Conservation (phyloP, 2,113 vertebrate species). For the Dicerorhinus sumatrensis region DNA sequence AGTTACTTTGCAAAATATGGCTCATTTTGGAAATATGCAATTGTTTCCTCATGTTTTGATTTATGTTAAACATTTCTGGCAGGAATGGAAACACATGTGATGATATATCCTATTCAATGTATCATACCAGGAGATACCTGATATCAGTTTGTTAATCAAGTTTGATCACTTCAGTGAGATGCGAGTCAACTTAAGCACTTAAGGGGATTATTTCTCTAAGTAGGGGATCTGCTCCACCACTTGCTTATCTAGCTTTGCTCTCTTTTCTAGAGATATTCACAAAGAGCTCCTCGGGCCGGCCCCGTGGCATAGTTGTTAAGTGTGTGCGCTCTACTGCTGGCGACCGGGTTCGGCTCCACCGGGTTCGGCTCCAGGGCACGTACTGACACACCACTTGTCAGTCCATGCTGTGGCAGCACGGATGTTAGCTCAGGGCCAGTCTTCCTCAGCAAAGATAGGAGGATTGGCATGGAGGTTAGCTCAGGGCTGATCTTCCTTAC, state of each 20-base stretch:
- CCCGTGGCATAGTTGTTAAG: no score
- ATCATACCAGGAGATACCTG: not conserved
- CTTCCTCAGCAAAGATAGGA: no score
- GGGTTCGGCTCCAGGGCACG: no score
- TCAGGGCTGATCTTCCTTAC: no score
- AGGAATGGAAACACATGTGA: not conserved
- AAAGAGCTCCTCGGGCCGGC: not conserved
- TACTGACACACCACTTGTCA: no score
- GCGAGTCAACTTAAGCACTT: not conserved
- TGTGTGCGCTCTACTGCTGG: no score
- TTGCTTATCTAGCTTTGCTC: not conserved
- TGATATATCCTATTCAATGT: not conserved
- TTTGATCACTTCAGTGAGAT: not conserved
- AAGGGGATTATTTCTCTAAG: not conserved
- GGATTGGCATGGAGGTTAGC: no score
- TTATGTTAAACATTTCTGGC: constrained; percentile 19
- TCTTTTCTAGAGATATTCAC: not conserved
- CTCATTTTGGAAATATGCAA: not conserved
- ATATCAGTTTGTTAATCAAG: not conserved
- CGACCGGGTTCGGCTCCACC: no score
- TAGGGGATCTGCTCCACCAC: not conserved
- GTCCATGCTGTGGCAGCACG: no score
- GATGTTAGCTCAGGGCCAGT: no score
- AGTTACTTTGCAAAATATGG: not conserved
- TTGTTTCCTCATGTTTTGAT: constrained; percentile 5